Evolutionary conservation across 2,888 invertebrate genomes (phyloP).

Genomic region (Tenthredo distinguenda): DNA sequence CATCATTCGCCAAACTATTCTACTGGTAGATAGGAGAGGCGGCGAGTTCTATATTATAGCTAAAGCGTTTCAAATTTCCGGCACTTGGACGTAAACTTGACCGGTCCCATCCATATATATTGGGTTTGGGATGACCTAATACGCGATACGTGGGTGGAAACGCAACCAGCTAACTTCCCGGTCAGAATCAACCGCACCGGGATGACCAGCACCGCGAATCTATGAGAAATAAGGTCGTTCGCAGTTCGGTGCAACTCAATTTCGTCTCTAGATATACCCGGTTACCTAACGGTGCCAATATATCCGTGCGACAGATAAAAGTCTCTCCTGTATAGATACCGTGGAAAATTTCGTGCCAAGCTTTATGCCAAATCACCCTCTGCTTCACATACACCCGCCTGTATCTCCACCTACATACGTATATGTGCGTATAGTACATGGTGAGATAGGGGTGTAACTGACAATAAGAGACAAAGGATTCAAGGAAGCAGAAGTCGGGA

Average conservation of each 20-base stretch:
- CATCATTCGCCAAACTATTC: neutral
- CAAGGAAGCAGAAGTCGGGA: slow-evolving; percentile 24
- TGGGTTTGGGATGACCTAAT: slow-evolving; percentile 46
- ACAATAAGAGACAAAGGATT: slow-evolving; percentile 47
- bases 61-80: slow-evolving; percentile 64
- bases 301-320: slow-evolving; percentile 48
- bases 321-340: slow-evolving; percentile 18
- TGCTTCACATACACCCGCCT: neutral
- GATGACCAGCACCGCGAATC: slow-evolving; percentile 46
- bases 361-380: slow-evolving; percentile 49
- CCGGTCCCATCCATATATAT: slow-evolving; percentile 49
- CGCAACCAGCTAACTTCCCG: slow-evolving; percentile 48
- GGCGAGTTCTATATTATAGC: slow-evolving; percentile 35
- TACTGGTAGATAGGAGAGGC: neutral
- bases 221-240: slow-evolving; percentile 61
- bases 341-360: slow-evolving; percentile 32
- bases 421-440: neutral
- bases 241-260: slow-evolving; percentile 69
- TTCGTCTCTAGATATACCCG: slow-evolving; percentile 60
- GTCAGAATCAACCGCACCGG: slow-evolving; percentile 50
- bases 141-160: slow-evolving; percentile 51
- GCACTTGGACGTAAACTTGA: slow-evolving; percentile 54
- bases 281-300: slow-evolving; percentile 39
- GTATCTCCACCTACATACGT: neutral
- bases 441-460: slow-evolving; percentile 3